Evolutionary conservation across 2,888 invertebrate genomes (phyloP).

Genomic region (Cheilosia variabilis): DNA sequence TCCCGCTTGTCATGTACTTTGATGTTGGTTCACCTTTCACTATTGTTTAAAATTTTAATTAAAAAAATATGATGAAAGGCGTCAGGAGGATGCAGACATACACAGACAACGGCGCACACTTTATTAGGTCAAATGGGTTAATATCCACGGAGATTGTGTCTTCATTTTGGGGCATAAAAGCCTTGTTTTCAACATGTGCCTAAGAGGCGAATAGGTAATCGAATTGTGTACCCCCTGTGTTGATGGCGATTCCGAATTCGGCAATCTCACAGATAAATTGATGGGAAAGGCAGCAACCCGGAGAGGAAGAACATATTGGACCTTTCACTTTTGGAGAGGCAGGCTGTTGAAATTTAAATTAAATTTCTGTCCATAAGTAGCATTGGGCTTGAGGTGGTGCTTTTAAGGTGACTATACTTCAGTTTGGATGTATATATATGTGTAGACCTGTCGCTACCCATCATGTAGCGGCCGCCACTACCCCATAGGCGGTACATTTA

Average conservation of each 20-base stretch:
- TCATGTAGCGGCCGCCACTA: background rate
- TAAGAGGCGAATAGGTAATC: slow-evolving; percentile 63
- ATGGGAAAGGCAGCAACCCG: slow-evolving; percentile 18
- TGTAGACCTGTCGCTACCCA: slow-evolving; percentile 51
- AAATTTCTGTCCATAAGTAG: slow-evolving; percentile 34
- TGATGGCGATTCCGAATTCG: slow-evolving; percentile 54
- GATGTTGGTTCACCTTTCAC: slow-evolving; percentile 63
- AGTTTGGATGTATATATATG: slow-evolving; percentile 42
- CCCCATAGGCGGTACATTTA: slow-evolving; percentile 7
- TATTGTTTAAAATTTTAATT: slow-evolving; percentile 61
- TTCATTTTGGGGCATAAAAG: slow-evolving; percentile 36
- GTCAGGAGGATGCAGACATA: slow-evolving; percentile 48
- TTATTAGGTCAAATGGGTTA: slow-evolving; percentile 57
- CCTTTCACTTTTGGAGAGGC: slow-evolving; percentile 68
- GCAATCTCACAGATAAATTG: slow-evolving; percentile 42
- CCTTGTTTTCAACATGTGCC: slow-evolving; percentile 54
- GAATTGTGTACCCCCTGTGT: slow-evolving; percentile 61
- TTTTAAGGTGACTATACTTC: slow-evolving; percentile 40
- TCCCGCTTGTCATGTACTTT: slow-evolving; percentile 17
- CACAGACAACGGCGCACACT: background rate
- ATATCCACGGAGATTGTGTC: slow-evolving; percentile 45
- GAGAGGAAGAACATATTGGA: slow-evolving; percentile 14
- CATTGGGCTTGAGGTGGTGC: slow-evolving; percentile 35
- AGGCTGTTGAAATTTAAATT: slow-evolving; percentile 22
- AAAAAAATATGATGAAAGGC: slow-evolving; percentile 48